Evolutionary conservation across 2,888 invertebrate species (phyloP), one percentile per base, ranked within the genome.

Genomic region (Eupithecia tripunctaria): DNA sequence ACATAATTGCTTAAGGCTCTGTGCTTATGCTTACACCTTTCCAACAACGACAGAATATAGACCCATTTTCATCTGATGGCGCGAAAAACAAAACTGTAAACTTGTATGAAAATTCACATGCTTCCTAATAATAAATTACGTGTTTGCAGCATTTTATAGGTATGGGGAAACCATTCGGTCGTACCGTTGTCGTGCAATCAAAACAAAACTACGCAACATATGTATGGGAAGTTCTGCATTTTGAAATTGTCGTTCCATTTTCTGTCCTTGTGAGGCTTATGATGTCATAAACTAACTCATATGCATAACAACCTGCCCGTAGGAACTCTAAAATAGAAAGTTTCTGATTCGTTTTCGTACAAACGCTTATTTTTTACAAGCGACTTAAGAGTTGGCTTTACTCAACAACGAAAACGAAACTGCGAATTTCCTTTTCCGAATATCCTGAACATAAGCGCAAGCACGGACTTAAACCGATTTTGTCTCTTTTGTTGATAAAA

Each of bases 121-220:
- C n/a, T 36, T 36, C 36, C 36, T 62, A 65, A 47, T 62, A 65
- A 47, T 69, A 67, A 71, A 71, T 67, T 43, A 68, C 47, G 41
- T 62, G 65, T 15, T 64, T 47, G 38, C 27, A 27, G 56, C 38
- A 43, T 59, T n/a, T n/a, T 41, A 41, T 68, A 36, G 21, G 7
- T 29, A 29, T 12, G 12, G 32, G 62, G 62, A 62, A 62, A 36
- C 32, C 62, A 36, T 29, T 62, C n/a, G 32, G 62, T 36, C 15
- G 18, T 2, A 62, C 36, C 15, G 27, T 29, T 8, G 10, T 62
- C 10, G 62, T 62, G 7, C 62, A 32, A 18, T 32, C 36, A 62
- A 62, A 62, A 36, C 10, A 62, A 62, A 18, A 32, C 29, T 29
- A 27, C 14, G 10, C 14, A 25, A 15, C 41, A 5, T n/a, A 43